Conservation (phyloP, 1,140 invertebrate genomes). For the Trichonephila clavipes region DNA sequence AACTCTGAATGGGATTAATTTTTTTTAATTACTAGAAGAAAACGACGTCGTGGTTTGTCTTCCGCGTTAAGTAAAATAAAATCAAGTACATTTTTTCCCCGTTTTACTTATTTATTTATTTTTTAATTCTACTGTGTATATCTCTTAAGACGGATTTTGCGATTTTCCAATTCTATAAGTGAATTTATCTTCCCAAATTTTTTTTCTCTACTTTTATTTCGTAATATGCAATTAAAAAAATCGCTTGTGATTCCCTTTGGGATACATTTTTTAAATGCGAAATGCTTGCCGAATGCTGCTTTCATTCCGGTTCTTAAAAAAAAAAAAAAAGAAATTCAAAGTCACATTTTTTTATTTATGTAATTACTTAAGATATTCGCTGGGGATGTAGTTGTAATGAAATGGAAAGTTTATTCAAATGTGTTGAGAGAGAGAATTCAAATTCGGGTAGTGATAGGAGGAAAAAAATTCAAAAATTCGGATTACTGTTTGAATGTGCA, state of each 20-base stretch:
- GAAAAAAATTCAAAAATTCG: no score
- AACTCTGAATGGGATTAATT: background rate
- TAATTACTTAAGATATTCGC: background rate
- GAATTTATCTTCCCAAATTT: background rate
- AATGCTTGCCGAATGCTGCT: background rate
- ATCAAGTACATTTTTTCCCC: no score
- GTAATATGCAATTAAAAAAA: background rate
- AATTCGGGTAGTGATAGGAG: no score
- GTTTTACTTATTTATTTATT: background rate
- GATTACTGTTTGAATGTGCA: no score
- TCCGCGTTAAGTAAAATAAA: no score
- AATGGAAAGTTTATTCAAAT: no score
- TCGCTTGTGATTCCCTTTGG: background rate
- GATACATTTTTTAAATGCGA: background rate
- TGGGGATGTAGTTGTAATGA: no score
- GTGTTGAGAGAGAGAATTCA: no score
- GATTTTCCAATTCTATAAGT: conserved; percentile 10
- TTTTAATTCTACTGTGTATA: background rate
- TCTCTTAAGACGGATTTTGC: background rate
- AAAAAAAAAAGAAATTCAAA: background rate
- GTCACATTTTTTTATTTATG: background rate
- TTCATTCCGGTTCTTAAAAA: no score
- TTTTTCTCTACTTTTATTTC: background rate
- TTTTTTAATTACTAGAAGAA: background rate
- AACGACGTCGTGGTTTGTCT: no score